Conservation (phyloP, 2,888 invertebrate genomes). For the Pachycephus smyrnensis region DNA sequence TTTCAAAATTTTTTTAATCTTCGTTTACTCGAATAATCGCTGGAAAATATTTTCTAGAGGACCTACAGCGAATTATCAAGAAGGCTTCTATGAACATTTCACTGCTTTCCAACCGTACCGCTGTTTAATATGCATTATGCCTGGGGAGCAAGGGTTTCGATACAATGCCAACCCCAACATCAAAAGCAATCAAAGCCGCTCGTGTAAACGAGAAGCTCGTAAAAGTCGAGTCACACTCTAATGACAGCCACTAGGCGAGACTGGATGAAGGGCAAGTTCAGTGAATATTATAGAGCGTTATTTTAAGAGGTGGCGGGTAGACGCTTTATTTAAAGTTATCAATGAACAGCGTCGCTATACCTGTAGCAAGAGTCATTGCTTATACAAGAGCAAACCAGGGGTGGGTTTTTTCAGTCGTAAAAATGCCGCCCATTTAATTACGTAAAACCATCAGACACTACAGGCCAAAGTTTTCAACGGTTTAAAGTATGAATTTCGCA, state of each 20-base stretch:
- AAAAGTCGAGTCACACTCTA: conserved; percentile 14
- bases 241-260: not conserved
- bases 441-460: not conserved
- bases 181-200: conserved; percentile 15
- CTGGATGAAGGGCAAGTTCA: not conserved
- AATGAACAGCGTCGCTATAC: not conserved
- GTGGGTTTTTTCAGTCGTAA: too few relatives aligned
- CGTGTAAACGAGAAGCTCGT: conserved; percentile 19
- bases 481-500: not conserved
- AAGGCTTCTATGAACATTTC: not conserved
- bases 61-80: not conserved
- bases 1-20: not conserved
- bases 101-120: not conserved
- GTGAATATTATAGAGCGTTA: conserved; percentile 7
- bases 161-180: not conserved
- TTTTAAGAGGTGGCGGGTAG: conserved; percentile 6
- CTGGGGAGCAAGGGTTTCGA: not conserved
- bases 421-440: too few relatives aligned
- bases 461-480: not conserved
- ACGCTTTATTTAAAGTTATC: conserved; percentile 1
- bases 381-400: not conserved
- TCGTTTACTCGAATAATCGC: not conserved
- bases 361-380: not conserved
- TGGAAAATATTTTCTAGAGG: not conserved
- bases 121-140: not conserved